Base-by-base conservation (phyloP, 2,797 vertebrate genomes). In the Poecilia picta region DNA sequence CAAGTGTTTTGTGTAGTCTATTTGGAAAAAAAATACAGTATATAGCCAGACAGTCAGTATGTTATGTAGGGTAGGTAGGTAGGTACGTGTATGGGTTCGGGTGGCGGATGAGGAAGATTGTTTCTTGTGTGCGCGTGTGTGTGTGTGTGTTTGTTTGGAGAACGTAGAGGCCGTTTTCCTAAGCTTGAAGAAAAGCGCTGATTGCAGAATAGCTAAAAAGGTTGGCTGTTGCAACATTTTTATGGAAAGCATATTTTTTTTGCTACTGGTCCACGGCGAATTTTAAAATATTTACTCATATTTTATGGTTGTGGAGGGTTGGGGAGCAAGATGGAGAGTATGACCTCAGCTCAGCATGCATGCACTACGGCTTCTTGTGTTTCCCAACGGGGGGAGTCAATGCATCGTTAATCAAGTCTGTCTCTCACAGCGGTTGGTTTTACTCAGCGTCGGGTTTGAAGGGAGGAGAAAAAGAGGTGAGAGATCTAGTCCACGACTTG, bases 341-440 rank as follows among this genome's bases (percentile, higher is more conserved):
- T 92, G 92, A 94, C 93, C 94, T 92, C 89, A 3, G 79, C 91
- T 3, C 92, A 20, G 36, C 90, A 75, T 83, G 91, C 75, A 31
- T 72, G 72, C 84, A 10, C 92, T 80, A 81, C 87, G 55, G 88
- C 88, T 89, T 92, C 88, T 88, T 88, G 90, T 92, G 88, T 90
- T 88, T 92, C 91, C 92, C 89, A 73, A 82, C 83, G 88, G 89
- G 93, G 82, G 86, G 84, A 81, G 88, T 81, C 85, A 88, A 88
- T 77, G 92, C 92, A 92, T 93, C 93, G 89, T 94, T 95, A 94
- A 94, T 93, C 94, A 95, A 93, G 92, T 83, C 91, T 92, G 90
- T 90, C 83, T 89, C 87, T 91, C 93, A 81, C 93, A 94, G 93
- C 91, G 73, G 91, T 91, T 79, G 87, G 85, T 93, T 92, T 88